Evolutionary conservation across 2,113 vertebrate genomes (phyloP), one percentile per base, ranked within the genome.

Genomic region (Sebastes fasciatus): DNA sequence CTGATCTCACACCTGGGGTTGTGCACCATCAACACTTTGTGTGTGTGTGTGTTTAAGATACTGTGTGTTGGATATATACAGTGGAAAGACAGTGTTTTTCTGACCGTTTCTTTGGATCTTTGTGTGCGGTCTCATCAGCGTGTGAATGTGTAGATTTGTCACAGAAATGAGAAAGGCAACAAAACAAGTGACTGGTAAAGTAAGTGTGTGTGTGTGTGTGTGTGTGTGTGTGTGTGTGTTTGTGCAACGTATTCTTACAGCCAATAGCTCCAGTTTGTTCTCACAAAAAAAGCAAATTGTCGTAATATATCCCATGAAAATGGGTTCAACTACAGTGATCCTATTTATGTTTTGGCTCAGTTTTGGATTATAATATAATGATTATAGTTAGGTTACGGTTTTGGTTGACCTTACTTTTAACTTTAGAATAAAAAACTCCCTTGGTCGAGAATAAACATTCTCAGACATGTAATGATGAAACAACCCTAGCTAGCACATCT

Each of bases 1-100:
- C 48, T 82, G 65, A 84, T 79, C 81, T 61, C 58, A 83, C 69
- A 67, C 58, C 45, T 58, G 48, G 51, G 58, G 64, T 14, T 61
- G 69, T 63, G 42, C 74, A 12, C 14, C n/a, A 40, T 74, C 48
- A 67, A 57, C 54, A 54, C 70, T 42, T 13, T 26, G 46, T 76
- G 8, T 74, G 9, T 57, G 54, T 83, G 23, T 83, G 40, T 75
- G 10, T 79, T 19, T 75, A 45, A 16, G 23, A 49, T 57, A 58
- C 17, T 58, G 14, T 46, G 23, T 43, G 65, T 19, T 55, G 51
- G 3, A 66, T 12, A 46, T 46, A 57, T 19, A 46, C n/a, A 66
- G 49, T 17, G 13, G 19, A 8, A 43, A 55, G 40, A 45, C 48
- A 21, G 48, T 23, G n/a, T 52, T 63, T n/a, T 51, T 63, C 17